phyloP scores from a whole-genome alignment of 1,140 invertebrate genomes.

The Fopius arisanus region DNA sequence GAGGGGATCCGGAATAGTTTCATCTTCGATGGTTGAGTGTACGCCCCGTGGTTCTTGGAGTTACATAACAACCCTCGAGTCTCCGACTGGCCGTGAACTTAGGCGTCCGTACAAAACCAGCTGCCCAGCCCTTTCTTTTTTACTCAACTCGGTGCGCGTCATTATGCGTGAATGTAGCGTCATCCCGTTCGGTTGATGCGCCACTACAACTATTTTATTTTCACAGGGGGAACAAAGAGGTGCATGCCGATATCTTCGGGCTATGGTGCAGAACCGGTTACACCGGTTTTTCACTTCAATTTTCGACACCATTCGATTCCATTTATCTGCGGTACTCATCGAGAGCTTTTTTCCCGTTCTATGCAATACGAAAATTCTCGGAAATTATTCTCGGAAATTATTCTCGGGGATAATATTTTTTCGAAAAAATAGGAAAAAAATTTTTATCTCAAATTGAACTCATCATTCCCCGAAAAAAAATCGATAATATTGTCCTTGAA shows the following conservation, averaged over 20 bases:
- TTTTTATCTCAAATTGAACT: no score
- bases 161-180: constrained; percentile 18
- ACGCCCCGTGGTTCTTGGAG: constrained; percentile 5
- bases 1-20: constrained; percentile 26
- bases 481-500: no score
- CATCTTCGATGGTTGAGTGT: constrained; percentile 10
- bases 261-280: not conserved
- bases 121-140: constrained; percentile 40
- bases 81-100: constrained; percentile 63
- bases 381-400: no score
- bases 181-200: not conserved
- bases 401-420: no score
- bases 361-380: no score
- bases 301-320: no score
- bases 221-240: not conserved
- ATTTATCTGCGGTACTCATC: no score
- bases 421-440: no score
- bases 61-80: constrained; percentile 55
- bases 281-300: not conserved
- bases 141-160: not conserved
- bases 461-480: no score
- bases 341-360: no score
- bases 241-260: not conserved
- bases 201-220: not conserved
- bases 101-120: constrained; percentile 43